These are phyloP conservation scores for Chaetodon auriga DNA, from an alignment of 2,113 vertebrate genomes.

Conservation along the genomic window DNA sequence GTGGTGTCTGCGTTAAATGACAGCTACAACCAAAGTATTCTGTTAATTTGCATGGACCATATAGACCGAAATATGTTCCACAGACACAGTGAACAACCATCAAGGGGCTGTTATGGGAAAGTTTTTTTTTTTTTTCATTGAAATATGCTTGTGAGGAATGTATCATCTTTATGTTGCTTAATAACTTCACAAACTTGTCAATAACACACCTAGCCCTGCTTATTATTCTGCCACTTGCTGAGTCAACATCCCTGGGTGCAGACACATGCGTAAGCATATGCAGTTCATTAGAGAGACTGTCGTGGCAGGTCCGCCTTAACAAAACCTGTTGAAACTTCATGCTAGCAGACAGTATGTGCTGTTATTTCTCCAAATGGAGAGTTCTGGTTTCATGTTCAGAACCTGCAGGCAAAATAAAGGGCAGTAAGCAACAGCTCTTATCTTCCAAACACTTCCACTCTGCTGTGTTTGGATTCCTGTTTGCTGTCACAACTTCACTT, in stretches of 20 bases:
- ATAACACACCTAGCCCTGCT: not conserved
- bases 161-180: not conserved
- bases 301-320: not conserved
- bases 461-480: conserved; percentile 44
- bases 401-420: conserved; percentile 30
- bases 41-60: conserved; percentile 2
- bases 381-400: conserved; percentile 65
- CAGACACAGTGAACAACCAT: not conserved
- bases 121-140: not conserved
- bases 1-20: not conserved
- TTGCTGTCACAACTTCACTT: conserved; percentile 71
- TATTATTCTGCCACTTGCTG: not conserved
- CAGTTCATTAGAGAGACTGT: conserved; percentile 1
- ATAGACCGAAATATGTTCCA: conserved; percentile 1
- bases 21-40: conserved; percentile 1
- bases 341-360: conserved; percentile 5
- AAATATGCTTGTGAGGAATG: not conserved
- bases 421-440: conserved; percentile 17
- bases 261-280: not conserved
- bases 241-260: not conserved
- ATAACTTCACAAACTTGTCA: not conserved
- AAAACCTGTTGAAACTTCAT: conserved; percentile 25
- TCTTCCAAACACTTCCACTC: conserved; percentile 14
- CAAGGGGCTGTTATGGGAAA: not conserved
- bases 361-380: conserved; percentile 50